phyloP scores from a whole-genome alignment of 2,113 vertebrate species.

The Protobothrops flavoviridis region DNA sequence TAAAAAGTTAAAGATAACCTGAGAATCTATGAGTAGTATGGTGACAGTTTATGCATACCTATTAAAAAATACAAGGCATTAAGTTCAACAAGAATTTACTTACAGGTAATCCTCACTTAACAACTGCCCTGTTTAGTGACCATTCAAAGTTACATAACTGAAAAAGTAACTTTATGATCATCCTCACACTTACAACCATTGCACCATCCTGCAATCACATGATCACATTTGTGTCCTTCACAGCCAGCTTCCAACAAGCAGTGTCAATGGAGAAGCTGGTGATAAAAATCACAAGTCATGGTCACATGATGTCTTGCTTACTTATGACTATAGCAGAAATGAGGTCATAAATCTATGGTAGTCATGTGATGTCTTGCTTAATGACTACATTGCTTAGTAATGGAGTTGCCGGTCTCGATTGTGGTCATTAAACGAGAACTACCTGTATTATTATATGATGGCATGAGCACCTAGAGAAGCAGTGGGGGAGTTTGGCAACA shows the following conservation, averaged over 20 bases:
- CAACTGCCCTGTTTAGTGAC: background rate
- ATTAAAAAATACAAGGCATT: background rate
- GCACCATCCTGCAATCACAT: background rate
- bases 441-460: background rate
- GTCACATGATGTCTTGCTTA: background rate
- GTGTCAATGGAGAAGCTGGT: background rate
- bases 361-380: background rate
- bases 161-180: background rate
- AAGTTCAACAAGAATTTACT: background rate
- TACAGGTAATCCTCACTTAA: background rate
- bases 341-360: background rate
- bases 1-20: background rate
- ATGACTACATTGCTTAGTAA: background rate
- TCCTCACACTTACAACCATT: background rate
- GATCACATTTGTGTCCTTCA: background rate
- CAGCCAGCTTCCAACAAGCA: background rate
- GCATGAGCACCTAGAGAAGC: background rate
- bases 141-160: background rate
- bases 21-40: no score
- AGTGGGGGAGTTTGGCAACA: background rate
- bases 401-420: background rate
- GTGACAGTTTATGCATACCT: background rate
- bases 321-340: background rate
- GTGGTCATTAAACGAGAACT: background rate
- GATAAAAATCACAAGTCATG: background rate